Percentiles rank a stretch among this genome's conserved stretches.
These are phyloP conservation scores for Xanthorhoe spadicearia DNA, from an alignment of 2,888 invertebrate genomes.

Conservation along the genomic window DNA sequence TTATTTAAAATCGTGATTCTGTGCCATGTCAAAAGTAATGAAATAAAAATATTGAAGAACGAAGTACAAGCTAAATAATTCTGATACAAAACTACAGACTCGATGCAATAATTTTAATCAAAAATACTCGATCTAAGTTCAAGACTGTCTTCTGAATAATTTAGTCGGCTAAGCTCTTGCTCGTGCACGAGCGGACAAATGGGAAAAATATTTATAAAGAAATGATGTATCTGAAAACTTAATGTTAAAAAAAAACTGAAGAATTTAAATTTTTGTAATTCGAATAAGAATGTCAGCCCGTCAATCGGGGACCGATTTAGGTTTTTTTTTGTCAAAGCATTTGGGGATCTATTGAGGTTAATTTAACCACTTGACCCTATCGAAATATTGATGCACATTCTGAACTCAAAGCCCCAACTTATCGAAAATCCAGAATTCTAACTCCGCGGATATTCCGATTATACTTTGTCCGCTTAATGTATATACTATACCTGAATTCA, in stretches of 20 bases:
- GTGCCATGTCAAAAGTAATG: too few relatives aligned
- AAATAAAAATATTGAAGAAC: background rate
- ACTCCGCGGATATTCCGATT: background rate
- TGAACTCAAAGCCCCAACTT: background rate
- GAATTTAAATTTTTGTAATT: too few relatives aligned
- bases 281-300: too few relatives aligned
- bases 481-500: conserved; percentile 1
- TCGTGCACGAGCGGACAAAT: conserved; percentile 4
- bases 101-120: conserved; percentile 7
- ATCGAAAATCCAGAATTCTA: background rate
- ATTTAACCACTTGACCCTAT: too few relatives aligned
- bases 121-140: conserved; percentile 11
- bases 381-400: too few relatives aligned
- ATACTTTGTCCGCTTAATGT: background rate
- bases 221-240: too few relatives aligned
- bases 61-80: background rate
- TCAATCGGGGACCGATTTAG: too few relatives aligned
- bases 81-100: conserved; percentile 3
- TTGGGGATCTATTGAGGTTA: too few relatives aligned
- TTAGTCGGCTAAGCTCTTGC: too few relatives aligned
- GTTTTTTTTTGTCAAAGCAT: too few relatives aligned
- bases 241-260: too few relatives aligned
- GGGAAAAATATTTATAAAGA: background rate
- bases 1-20: too few relatives aligned
- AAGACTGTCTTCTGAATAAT: conserved; percentile 19